Conservation (phyloP, 2,797 vertebrate species). For the Sebastes oblongus region DNA sequence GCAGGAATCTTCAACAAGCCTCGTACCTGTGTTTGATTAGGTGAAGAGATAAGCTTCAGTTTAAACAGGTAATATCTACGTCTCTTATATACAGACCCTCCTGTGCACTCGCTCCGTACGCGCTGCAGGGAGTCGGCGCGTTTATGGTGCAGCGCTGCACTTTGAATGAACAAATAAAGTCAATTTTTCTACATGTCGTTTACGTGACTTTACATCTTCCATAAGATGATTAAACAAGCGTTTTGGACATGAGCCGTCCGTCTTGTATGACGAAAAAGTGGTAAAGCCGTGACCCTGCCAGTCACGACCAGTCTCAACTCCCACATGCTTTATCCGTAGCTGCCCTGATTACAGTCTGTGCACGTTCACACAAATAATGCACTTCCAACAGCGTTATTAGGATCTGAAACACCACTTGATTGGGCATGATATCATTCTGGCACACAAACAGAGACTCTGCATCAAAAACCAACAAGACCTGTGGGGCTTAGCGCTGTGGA, state of each 20-base stretch:
- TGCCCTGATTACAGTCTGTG: conserved; percentile 79
- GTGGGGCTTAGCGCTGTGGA: conserved; percentile 63
- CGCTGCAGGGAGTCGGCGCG: conserved; percentile 57
- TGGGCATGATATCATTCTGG: conserved; percentile 83
- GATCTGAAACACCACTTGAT: conserved; percentile 85
- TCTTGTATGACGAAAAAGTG: conserved; percentile 32
- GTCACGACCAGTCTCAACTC: conserved; percentile 71
- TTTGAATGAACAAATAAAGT: conserved; percentile 51
- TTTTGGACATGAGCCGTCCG: conserved; percentile 16
- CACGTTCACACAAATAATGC: conserved; percentile 83
- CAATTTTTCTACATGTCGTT: conserved; percentile 18
- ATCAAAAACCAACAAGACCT: conserved; percentile 77
- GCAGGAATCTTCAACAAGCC: conserved; percentile 71
- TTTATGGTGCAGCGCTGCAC: conserved; percentile 40
- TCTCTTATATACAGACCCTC: conserved; percentile 57
- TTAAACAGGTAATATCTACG: conserved; percentile 73
- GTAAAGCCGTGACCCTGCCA: conserved; percentile 65
- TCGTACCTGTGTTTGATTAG: conserved; percentile 76
- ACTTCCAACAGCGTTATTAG: conserved; percentile 85
- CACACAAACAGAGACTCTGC: conserved; percentile 79
- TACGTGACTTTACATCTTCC: conserved; percentile 15
- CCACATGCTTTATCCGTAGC: conserved; percentile 66
- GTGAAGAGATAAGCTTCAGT: conserved; percentile 70
- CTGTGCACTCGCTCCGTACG: conserved; percentile 49
- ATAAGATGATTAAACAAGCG: neutral